These are phyloP conservation scores for Saguinus imperator DNA, from an alignment of 2,113 vertebrate species.

Conservation along the genomic window DNA sequence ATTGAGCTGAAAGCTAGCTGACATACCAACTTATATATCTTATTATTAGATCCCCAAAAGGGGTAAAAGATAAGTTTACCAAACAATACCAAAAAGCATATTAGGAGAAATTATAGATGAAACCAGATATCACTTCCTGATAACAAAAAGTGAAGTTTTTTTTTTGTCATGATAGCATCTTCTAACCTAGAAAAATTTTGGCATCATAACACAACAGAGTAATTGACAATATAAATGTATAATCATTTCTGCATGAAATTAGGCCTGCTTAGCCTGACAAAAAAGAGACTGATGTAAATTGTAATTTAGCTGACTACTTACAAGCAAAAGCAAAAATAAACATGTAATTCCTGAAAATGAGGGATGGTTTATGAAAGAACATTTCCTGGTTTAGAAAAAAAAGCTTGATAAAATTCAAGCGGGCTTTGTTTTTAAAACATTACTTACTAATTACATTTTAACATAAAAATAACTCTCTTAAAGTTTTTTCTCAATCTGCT, in stretches of 20 bases:
- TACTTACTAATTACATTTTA: slow-evolving; percentile 53
- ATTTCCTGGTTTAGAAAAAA: slow-evolving; percentile 29
- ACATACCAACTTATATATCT: not conserved
- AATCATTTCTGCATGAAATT: not conserved
- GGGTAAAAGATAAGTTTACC: not conserved
- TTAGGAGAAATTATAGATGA: slow-evolving; percentile 37
- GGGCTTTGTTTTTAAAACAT: slow-evolving; percentile 59
- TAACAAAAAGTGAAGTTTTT: not conserved
- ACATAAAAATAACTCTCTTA: slow-evolving; percentile 45
- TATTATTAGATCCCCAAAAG: not conserved
- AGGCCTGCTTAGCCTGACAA: slow-evolving; percentile 14
- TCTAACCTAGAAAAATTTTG: slow-evolving; percentile 12
- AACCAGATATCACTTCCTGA: not conserved
- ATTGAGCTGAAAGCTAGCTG: slow-evolving; percentile 1
- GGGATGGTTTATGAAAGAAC: slow-evolving; percentile 25
- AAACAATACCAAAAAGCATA: not conserved
- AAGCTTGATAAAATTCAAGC: slow-evolving; percentile 50
- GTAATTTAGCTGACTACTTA: slow-evolving; percentile 37
- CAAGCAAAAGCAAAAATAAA: slow-evolving; percentile 22
- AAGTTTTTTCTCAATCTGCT: not conserved
- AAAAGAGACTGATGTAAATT: not conserved
- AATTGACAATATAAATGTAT: not conserved
- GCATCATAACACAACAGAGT: not conserved
- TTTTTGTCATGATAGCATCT: not conserved
- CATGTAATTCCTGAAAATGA: slow-evolving; percentile 6